These are phyloP conservation scores for Phalera bucephala DNA, from an alignment of 2,888 invertebrate genomes.

Conservation along the genomic window DNA sequence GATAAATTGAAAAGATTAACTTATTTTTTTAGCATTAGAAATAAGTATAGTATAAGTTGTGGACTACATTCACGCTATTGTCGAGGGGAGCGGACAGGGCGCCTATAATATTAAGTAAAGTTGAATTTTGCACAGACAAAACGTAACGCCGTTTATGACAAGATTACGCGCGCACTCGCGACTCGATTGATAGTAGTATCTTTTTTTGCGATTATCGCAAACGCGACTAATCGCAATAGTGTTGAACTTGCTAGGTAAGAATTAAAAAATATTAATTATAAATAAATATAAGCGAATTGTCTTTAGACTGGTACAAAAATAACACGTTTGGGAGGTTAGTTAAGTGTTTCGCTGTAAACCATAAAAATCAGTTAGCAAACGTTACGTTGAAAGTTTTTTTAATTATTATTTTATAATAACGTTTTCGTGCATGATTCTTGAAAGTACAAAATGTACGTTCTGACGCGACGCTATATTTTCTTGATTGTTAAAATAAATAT, in stretches of 20 bases:
- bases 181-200: too few relatives aligned
- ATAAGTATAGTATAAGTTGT: neutral
- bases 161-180: conserved; percentile 16
- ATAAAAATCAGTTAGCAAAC: conserved; percentile 38
- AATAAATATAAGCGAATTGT: conserved; percentile 34
- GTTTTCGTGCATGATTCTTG: conserved; percentile 60
- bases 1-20: neutral
- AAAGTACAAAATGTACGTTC: conserved; percentile 69
- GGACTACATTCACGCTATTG: neutral
- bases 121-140: conserved; percentile 12
- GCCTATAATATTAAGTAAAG: neutral
- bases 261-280: conserved; percentile 32
- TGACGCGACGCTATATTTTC: conserved; percentile 59
- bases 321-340: conserved; percentile 32
- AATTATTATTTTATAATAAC: conserved; percentile 57
- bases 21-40: neutral
- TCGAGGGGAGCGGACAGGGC: neutral
- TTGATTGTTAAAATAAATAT: conserved; percentile 72
- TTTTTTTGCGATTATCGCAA: conserved; percentile 6
- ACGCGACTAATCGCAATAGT: conserved; percentile 24
- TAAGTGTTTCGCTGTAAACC: conserved; percentile 38
- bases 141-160: conserved; percentile 6
- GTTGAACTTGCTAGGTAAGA: conserved; percentile 35
- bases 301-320: conserved; percentile 46
- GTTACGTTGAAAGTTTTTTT: conserved; percentile 48